These are phyloP conservation scores for Nasua narica DNA, from an alignment of 2,797 vertebrate species.

Conservation along the genomic window DNA sequence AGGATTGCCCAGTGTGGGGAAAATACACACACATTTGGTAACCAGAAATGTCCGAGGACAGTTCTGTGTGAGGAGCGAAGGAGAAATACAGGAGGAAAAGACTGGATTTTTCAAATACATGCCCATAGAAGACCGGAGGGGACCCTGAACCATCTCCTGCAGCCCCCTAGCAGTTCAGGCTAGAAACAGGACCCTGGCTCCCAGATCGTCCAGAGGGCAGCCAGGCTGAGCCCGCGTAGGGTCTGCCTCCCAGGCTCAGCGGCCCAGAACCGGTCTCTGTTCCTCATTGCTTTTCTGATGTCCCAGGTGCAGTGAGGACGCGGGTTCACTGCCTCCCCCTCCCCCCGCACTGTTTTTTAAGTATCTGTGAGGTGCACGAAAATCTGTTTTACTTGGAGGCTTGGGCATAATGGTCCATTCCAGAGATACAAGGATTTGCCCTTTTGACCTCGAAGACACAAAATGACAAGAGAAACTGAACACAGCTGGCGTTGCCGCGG, in stretches of 20 bases:
- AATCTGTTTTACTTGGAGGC: not conserved
- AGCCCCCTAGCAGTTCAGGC: not conserved
- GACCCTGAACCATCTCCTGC: not conserved
- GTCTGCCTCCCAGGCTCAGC: not conserved
- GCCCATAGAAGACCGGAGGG: not conserved
- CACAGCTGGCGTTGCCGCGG: no score
- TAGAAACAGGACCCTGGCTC: not conserved
- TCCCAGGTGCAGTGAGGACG: not conserved
- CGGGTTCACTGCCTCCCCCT: not conserved
- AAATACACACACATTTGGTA: not conserved
- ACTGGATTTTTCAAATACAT: not conserved
- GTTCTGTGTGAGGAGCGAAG: not conserved
- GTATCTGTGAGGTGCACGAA: not conserved
- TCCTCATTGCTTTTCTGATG: not conserved
- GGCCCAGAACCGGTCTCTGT: not conserved
- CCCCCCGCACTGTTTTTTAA: not conserved
- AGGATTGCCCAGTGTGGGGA: not conserved
- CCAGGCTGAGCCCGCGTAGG: rapidly evolving
- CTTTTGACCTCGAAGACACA: not conserved
- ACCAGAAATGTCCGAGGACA: not conserved
- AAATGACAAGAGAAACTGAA: not conserved
- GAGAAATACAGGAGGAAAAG: not conserved
- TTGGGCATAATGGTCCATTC: not conserved
- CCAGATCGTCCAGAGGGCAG: not conserved
- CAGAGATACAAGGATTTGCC: not conserved